Base-by-base conservation (phyloP, 2,113 vertebrate genomes). In the Xenus cinereus region DNA sequence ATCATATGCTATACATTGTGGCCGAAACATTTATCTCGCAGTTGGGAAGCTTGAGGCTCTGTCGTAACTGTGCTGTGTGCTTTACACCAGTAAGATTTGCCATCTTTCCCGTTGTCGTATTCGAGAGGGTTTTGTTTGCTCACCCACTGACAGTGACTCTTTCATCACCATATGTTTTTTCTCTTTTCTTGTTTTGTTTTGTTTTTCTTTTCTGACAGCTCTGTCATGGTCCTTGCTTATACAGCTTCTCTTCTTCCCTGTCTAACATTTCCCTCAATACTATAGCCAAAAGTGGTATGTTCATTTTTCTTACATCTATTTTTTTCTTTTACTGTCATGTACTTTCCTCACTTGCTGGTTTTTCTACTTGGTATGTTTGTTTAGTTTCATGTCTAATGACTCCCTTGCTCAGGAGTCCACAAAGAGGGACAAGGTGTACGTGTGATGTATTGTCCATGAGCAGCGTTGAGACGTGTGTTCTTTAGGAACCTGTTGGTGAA, bases 251-350 rank as follows among this genome's bases (percentile, higher is more conserved):
- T 97, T 98, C 98, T 92, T 99, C 98, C 98, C 97, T 99, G 97
- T 99, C 98, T 99, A 98, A 98, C 98, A 98, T 98, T 98, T 99
- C 98, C 98, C 98, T 99, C 98, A 98, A 98, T 98, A 98, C 98
- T 98, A 97, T 99, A 96, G 98, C 98, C 98, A 99, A 98, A 97
- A 98, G 98, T 96, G 99, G 98, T 99, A 99, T 96, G 99, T 99
- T 98, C 95, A 82, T 96, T 98, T 97, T 97, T 95, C 95, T 97
- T 98, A 94, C 82, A 96, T 97, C 93, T 98, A 60, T n/a, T 56
- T 81, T 54, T 93, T 96, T 96, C 69, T 35, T 95, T 96, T 51
- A 89, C 93, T 93, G 87, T 93, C 94, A 39, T n/a, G 32, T 89
- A 54, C 73, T 93, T 26, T 50, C 62, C 69, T 86, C 90, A 82